Conservation (phyloP, 2,888 invertebrate genomes). For the Creontiades dilutus region DNA sequence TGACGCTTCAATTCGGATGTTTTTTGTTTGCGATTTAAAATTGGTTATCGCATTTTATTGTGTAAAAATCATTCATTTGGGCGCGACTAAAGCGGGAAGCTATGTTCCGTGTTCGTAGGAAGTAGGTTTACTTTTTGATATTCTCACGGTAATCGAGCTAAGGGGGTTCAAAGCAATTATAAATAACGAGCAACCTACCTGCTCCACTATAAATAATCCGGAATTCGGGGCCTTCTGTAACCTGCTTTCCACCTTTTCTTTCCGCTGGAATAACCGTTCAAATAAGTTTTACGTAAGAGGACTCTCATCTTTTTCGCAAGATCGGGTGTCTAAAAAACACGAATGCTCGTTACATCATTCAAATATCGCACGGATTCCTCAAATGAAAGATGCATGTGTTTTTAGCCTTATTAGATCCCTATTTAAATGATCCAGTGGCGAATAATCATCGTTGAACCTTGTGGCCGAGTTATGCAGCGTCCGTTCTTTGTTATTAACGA, state of each 20-base stretch:
- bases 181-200: constrained; percentile 23
- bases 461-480: too few species aligned
- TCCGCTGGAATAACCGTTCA: constrained; percentile 11
- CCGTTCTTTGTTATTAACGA: too few species aligned
- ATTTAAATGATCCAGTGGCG: too few species aligned
- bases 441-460: too few species aligned
- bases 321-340: neutral
- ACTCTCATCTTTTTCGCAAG: neutral
- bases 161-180: constrained; percentile 27
- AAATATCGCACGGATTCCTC: neutral
- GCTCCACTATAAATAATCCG: neutral
- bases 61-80: neutral
- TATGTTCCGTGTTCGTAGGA: constrained; percentile 6
- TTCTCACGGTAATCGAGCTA: constrained; percentile 21
- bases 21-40: neutral
- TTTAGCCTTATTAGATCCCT: too few species aligned
- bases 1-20: too few species aligned
- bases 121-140: neutral
- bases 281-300: constrained; percentile 32
- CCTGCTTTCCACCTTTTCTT: neutral
- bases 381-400: too few species aligned
- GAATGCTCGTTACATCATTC: neutral
- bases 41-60: neutral
- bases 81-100: neutral
- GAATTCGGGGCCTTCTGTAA: neutral